Conservation (phyloP, 2,797 vertebrate species). For the Sphenopsis melanotis region DNA sequence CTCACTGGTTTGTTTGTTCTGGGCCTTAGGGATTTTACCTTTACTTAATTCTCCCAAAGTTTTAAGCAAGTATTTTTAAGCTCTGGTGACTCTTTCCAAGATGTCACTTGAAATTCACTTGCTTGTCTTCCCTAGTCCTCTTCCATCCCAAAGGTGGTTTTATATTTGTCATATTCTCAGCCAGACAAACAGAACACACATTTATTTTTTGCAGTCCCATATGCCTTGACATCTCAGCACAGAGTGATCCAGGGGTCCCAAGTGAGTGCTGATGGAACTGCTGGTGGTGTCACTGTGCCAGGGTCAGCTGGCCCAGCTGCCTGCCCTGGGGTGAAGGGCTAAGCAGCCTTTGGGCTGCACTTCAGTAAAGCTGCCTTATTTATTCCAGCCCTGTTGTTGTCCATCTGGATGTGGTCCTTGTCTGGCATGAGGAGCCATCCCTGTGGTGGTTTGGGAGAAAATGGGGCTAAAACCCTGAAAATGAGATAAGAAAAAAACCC, state of each 20-base stretch:
- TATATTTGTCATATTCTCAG: neutral
- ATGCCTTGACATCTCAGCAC: neutral
- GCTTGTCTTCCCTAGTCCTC: neutral
- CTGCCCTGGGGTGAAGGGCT: neutral
- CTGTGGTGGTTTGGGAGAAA: neutral
- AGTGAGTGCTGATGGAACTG: neutral
- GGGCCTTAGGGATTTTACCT: neutral
- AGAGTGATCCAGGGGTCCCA: neutral
- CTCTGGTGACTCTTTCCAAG: neutral
- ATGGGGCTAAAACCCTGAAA: neutral
- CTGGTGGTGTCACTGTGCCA: fast-evolving
- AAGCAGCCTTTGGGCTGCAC: neutral
- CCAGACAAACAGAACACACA: neutral
- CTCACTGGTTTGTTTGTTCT: neutral
- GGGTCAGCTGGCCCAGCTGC: neutral
- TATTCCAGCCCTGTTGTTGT: neutral
- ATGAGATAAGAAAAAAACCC: neutral
- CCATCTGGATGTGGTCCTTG: neutral
- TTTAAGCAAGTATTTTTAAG: neutral
- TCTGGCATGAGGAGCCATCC: neutral
- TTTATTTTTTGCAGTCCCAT: neutral
- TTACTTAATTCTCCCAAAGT: neutral
- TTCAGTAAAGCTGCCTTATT: neutral
- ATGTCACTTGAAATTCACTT: neutral
- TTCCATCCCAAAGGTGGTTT: neutral